phyloP scores from a whole-genome alignment of 2,113 vertebrate species.

The Spilogale gracilis region DNA sequence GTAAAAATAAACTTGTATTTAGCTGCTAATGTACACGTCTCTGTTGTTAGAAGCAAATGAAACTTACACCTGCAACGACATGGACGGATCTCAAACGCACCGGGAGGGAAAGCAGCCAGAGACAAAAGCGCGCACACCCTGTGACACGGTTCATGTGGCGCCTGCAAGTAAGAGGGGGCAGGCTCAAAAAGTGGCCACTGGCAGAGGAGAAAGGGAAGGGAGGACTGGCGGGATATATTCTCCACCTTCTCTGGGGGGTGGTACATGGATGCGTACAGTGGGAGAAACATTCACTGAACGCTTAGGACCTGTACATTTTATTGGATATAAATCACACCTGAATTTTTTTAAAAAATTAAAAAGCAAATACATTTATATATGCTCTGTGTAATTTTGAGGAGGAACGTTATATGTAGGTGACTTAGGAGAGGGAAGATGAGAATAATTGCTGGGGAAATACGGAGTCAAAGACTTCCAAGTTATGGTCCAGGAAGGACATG shows the following conservation, averaged over 20 bases:
- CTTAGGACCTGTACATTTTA: neutral
- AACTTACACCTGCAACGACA: neutral
- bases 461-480: neutral
- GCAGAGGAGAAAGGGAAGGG: neutral
- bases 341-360: slow-evolving; percentile 19
- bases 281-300: neutral
- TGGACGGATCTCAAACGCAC: neutral
- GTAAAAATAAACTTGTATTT: slow-evolving; percentile 30
- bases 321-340: neutral
- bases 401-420: neutral
- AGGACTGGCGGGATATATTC: neutral
- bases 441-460: neutral
- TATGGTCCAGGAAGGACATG: neutral
- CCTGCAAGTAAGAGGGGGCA: neutral
- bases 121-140: neutral
- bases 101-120: neutral
- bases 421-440: neutral
- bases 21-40: neutral
- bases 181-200: neutral
- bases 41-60: neutral
- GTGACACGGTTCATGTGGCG: neutral
- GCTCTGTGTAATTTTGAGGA: neutral
- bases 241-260: neutral
- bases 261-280: neutral
- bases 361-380: neutral